These are phyloP conservation scores for Lasioglossum oenotherae DNA, from an alignment of 2,888 invertebrate species.

Conservation along the genomic window DNA sequence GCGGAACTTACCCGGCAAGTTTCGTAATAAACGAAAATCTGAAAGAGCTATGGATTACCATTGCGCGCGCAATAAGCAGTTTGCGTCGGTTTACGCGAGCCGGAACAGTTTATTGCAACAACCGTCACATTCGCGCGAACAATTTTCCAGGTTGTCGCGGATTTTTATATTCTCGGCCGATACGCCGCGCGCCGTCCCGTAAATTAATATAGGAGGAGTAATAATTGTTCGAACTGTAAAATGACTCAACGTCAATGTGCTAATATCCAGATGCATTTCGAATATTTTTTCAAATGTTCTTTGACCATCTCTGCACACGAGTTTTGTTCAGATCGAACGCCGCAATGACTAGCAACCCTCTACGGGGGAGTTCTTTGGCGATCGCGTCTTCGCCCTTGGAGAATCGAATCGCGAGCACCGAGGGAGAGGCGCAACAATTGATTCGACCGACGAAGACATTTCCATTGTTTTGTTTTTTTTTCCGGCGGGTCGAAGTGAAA, in stretches of 20 bases:
- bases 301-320: too few species aligned
- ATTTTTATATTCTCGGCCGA: not conserved
- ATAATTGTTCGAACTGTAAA: too few species aligned
- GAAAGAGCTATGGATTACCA: slow-evolving; percentile 27
- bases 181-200: not conserved
- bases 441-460: slow-evolving; percentile 20
- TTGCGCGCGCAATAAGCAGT: slow-evolving; percentile 21
- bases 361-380: not conserved
- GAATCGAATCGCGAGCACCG: slow-evolving; percentile 33
- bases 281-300: too few species aligned
- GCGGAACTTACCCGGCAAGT: not conserved
- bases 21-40: slow-evolving; percentile 33
- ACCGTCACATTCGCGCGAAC: not conserved
- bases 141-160: not conserved
- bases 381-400: not conserved
- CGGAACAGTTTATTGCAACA: slow-evolving; percentile 15
- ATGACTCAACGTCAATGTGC: too few species aligned
- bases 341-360: slow-evolving; percentile 30
- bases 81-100: slow-evolving; percentile 16
- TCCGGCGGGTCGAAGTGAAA: slow-evolving; percentile 49
- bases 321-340: slow-evolving; percentile 1
- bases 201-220: not conserved
- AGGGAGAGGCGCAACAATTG: slow-evolving; percentile 31
- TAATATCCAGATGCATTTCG: too few species aligned
- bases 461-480: slow-evolving; percentile 26